Base-by-base conservation (phyloP, 2,888 invertebrate genomes). In the Hybos culiciformis region DNA sequence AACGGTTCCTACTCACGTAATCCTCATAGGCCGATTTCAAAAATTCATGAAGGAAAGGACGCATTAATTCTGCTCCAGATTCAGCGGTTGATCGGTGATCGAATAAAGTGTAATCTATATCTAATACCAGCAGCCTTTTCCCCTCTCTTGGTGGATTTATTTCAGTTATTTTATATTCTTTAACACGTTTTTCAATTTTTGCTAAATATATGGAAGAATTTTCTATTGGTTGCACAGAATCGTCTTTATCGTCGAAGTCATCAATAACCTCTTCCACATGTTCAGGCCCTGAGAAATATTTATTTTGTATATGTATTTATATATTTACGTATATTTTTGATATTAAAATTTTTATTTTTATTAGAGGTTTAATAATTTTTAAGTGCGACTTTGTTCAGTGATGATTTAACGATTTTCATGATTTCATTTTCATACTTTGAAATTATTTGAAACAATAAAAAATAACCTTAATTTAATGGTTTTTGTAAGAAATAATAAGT, bases 51-150 rank as follows among this genome's bases (percentile, higher is more conserved):
- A 96, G 74, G 63, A 78, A 93, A 0, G 96, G 96, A 47, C 96
- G 72, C 93, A 94, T 96, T 41, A 96, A 65, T 64, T 96, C 92
- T 15, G 74, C 73, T 1, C 79, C 80, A 50, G 81, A 80, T 63
- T 94, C 91, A 1, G 93, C 96, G 1, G 83, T 77, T 23, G 94
- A 94, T 63, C 85, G 79, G 62, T 96, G 94, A 69, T 96, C 96
- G 60, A 94, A 96, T 18, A 96, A 68, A 2, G 96, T 96, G 58
- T 96, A 96, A 63, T 96, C 96, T 58, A 96, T 93, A 59, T 96
- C 96, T 40, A 96, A 68, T 0, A 96, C 96, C 1, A 96, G 72
- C 11, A 96, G 69, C 56, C 91, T 90, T 62, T 93, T 96, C 7
- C 83, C 84, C 5, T 78, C 75, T 15, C 96, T 69, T 1, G 90